These are phyloP conservation scores for Zaprionus nigranus DNA, from an alignment of 1,140 invertebrate species.

Conservation along the genomic window DNA sequence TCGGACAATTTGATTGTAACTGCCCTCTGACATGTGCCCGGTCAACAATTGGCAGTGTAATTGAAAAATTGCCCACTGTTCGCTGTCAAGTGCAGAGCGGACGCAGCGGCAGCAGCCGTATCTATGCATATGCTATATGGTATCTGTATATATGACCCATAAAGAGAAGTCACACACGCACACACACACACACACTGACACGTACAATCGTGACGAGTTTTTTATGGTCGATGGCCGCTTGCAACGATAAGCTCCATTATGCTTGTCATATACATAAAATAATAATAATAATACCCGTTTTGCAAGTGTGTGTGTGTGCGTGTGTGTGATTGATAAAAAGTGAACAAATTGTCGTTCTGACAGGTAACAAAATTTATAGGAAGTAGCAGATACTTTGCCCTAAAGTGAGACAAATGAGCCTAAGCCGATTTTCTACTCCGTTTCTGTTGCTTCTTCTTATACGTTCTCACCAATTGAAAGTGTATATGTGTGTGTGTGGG, in stretches of 20 bases:
- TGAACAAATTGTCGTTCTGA: slow-evolving; percentile 40
- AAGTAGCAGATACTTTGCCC: slow-evolving; percentile 3
- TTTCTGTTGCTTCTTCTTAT: neutral
- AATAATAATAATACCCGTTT: slow-evolving; percentile 52
- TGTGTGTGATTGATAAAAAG: slow-evolving; percentile 59
- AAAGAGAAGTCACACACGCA: slow-evolving; percentile 32
- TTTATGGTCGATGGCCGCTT: slow-evolving; percentile 38
- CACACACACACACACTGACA: slow-evolving; percentile 18
- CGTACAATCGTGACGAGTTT: slow-evolving; percentile 42
- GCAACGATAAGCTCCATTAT: slow-evolving; percentile 55
- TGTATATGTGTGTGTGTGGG: slow-evolving; percentile 4
- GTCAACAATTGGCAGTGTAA: slow-evolving; percentile 51
- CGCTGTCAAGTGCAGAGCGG: slow-evolving; percentile 51
- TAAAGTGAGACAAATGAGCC: slow-evolving; percentile 21
- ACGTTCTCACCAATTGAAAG: neutral
- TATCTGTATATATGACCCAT: slow-evolving; percentile 29
- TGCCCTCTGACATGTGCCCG: slow-evolving; percentile 57
- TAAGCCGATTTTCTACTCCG: slow-evolving; percentile 48
- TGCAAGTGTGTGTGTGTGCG: slow-evolving; percentile 24
- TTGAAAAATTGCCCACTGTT: slow-evolving; percentile 67
- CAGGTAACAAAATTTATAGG: slow-evolving; percentile 32
- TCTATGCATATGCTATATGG: neutral
- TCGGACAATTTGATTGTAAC: slow-evolving; percentile 15
- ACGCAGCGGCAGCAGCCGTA: slow-evolving; percentile 3
- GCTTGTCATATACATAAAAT: slow-evolving; percentile 45